Evolutionary conservation across 2,888 invertebrate genomes (phyloP).

Genomic region (Taphrorychus bicolor): DNA sequence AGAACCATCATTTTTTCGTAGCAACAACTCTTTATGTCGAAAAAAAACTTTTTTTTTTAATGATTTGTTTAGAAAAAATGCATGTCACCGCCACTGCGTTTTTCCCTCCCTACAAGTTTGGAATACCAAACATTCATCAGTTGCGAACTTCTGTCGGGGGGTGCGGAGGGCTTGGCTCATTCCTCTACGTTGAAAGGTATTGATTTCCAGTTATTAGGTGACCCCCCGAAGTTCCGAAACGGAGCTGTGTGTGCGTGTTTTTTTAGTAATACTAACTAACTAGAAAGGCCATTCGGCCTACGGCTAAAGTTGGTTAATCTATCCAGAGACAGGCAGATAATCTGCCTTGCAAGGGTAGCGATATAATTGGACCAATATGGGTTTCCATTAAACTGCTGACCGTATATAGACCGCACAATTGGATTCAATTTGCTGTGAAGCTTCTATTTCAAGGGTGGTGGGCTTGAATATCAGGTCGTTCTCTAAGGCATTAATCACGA

Average conservation of each 20-base stretch:
- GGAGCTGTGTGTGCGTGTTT: background rate
- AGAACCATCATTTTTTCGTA: too few relatives aligned
- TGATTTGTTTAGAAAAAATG: too few relatives aligned
- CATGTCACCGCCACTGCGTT: background rate
- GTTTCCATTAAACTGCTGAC: background rate
- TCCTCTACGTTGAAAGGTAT: background rate
- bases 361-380: slow-evolving; percentile 2
- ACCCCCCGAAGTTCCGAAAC: background rate
- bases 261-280: background rate
- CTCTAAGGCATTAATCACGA: background rate
- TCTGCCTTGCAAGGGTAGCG: background rate
- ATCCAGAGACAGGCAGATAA: too few relatives aligned
- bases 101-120: background rate
- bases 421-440: background rate
- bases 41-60: too few relatives aligned
- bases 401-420: background rate
- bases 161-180: background rate
- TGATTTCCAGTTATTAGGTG: slow-evolving; percentile 1
- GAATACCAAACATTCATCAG: slow-evolving; percentile 1
- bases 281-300: too few relatives aligned
- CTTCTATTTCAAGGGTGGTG: background rate
- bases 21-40: too few relatives aligned
- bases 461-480: background rate
- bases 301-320: too few relatives aligned
- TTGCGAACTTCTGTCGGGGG: background rate